A percentile compares a stretch with the other conserved stretches of the same genome.
These are phyloP conservation scores for Ahaetulla prasina DNA, from an alignment of 2,113 vertebrate genomes.

Conservation along the genomic window DNA sequence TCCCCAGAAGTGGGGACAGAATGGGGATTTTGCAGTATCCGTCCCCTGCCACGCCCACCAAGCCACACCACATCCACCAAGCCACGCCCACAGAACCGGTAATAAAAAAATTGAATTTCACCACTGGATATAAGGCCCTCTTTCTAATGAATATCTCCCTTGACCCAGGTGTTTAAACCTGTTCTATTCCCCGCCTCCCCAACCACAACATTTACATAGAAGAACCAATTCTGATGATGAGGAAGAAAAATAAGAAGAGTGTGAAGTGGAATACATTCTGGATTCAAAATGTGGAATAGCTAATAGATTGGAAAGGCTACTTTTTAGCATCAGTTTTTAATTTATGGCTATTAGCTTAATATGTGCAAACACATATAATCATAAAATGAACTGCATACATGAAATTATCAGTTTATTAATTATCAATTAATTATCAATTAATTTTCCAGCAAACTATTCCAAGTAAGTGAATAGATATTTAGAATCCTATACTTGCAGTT, in stretches of 20 bases:
- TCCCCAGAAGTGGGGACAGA: too few relatives aligned
- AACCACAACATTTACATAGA: neutral
- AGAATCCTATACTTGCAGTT: neutral
- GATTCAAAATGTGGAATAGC: neutral
- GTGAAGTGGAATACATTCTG: neutral
- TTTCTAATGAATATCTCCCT: neutral
- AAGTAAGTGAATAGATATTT: neutral
- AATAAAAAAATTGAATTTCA: too few relatives aligned
- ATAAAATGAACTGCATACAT: neutral
- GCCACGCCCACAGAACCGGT: too few relatives aligned
- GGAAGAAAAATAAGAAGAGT: neutral
- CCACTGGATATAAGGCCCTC: neutral
- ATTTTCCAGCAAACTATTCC: neutral
- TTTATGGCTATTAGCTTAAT: neutral
- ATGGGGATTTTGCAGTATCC: too few relatives aligned
- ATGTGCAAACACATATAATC: neutral
- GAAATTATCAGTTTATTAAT: neutral
- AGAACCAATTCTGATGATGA: neutral
- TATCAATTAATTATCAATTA: neutral
- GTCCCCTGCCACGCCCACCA: too few relatives aligned
- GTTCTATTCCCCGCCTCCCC: neutral
- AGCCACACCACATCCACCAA: too few relatives aligned
- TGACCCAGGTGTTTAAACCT: neutral
- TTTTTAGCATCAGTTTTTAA: neutral
- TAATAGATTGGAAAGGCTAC: neutral